Base-by-base conservation (phyloP, 2,888 invertebrate genomes). In the Anarsia innoxiella region DNA sequence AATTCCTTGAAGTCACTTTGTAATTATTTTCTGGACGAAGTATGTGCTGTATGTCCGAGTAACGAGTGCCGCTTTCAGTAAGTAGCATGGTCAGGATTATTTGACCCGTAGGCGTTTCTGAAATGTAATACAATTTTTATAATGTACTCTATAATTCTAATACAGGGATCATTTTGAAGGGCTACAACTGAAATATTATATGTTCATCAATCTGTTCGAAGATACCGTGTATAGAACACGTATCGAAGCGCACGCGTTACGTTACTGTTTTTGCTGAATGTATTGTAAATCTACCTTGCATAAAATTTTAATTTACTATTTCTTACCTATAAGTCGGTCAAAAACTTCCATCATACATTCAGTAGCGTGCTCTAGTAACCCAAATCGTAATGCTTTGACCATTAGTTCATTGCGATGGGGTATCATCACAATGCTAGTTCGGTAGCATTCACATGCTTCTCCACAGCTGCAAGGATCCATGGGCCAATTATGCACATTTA, bases 371-470 rank as follows among this genome's bases (percentile, higher is more conserved):
- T 82, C 79, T n/a, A 63, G 42, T 39, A 84, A 53, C 10, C 80
- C 72, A 31, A 60, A 59, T n/a, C 82, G 66, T 35, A 84, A 46
- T 12, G 79, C 62, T 51, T 69, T 78, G 1, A 78, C 31, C 77
- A 78, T 78, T 9, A 77, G 51, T 1, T 82, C 78, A 41, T 80
- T 83, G n/a, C 66, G 61, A 53, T 82, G 76, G 2, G 82, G 82
- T 41, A 84, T 63, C 52, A 56, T 60, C 3, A 84, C 42, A 8
- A 69, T 51, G 8, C 72, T 66, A 4, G 74, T 77, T 41, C 79
- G 62, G 42, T 77, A 79, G 48, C 83, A 84, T 46, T 79, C 79
- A 44, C 82, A 82, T 5, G 66, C 46, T 43, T 79, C 79, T 1
- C 79, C 82, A 40, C 83, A 82, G 42, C 64, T 73, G 48, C 80